Evolutionary conservation across 1,140 invertebrate species (phyloP).

Genomic region (Meloidogyne floridensis): DNA sequence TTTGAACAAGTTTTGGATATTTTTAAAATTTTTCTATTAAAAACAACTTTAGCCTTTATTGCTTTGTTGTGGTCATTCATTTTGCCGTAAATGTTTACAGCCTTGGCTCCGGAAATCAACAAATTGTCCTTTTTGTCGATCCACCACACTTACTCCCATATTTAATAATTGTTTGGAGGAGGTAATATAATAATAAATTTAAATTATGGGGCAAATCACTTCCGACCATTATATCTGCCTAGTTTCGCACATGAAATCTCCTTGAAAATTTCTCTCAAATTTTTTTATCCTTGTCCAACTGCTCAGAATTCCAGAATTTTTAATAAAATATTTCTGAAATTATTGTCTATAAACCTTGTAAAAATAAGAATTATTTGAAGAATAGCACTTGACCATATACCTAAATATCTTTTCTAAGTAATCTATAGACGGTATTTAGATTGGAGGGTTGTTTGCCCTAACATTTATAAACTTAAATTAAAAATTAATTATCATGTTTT

Average conservation of each 20-base stretch:
- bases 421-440: no score
- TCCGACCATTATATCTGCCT: no score
- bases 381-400: no score
- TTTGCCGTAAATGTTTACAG: conserved; percentile 25
- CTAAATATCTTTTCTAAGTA: no score
- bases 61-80: conserved; percentile 27
- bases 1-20: background rate
- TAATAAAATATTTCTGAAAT: no score
- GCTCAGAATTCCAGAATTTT: no score
- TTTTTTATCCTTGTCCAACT: no score
- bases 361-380: no score
- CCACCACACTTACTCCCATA: conserved; percentile 16
- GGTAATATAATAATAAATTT: background rate
- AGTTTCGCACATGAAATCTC: no score
- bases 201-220: background rate
- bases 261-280: no score
- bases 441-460: no score
- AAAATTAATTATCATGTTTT: background rate
- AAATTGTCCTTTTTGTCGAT: conserved; percentile 26
- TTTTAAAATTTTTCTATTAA: background rate
- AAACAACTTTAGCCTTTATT: conserved; percentile 17
- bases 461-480: background rate
- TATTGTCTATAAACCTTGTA: no score
- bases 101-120: conserved; percentile 22
- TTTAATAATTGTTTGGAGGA: conserved; percentile 17